These are phyloP conservation scores for Rhipidura dahli DNA, from an alignment of 2,113 vertebrate genomes.

Conservation along the genomic window DNA sequence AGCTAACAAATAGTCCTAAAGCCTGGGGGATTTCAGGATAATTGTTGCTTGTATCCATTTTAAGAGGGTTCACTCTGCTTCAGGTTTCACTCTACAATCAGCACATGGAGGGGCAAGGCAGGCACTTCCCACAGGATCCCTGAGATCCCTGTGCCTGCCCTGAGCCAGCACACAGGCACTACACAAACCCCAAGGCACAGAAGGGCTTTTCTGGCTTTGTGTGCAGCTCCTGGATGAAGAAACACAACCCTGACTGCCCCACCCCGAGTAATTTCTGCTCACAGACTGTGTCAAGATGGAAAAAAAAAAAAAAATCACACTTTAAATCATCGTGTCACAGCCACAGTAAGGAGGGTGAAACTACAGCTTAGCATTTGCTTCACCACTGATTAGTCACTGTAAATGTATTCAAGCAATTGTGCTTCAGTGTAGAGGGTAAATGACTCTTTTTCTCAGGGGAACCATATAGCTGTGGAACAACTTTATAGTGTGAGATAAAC, in stretches of 20 bases:
- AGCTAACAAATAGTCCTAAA: neutral
- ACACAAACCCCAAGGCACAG: neutral
- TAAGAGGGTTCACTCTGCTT: neutral
- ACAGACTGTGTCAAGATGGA: conserved; percentile 18
- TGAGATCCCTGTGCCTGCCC: neutral
- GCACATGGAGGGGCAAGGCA: neutral
- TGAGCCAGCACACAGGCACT: neutral
- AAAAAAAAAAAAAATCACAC: conserved; percentile 34
- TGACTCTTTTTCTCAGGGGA: neutral
- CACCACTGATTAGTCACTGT: conserved; percentile 42
- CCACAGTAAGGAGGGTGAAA: neutral
- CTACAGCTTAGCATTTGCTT: conserved; percentile 23
- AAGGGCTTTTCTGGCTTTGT: neutral
- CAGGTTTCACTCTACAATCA: fast-evolving
- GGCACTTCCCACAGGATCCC: neutral
- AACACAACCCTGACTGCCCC: neutral
- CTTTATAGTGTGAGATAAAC: conserved; percentile 15
- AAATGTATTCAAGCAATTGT: conserved; percentile 18
- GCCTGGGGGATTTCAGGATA: neutral
- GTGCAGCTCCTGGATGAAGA: neutral
- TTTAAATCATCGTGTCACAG: conserved; percentile 9
- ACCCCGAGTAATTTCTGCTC: neutral
- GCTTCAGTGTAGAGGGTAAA: neutral
- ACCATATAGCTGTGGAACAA: neutral
- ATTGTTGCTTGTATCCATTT: neutral